phyloP scores from a whole-genome alignment of 1,140 invertebrate genomes.

The Cyphomyrmex costatus region DNA sequence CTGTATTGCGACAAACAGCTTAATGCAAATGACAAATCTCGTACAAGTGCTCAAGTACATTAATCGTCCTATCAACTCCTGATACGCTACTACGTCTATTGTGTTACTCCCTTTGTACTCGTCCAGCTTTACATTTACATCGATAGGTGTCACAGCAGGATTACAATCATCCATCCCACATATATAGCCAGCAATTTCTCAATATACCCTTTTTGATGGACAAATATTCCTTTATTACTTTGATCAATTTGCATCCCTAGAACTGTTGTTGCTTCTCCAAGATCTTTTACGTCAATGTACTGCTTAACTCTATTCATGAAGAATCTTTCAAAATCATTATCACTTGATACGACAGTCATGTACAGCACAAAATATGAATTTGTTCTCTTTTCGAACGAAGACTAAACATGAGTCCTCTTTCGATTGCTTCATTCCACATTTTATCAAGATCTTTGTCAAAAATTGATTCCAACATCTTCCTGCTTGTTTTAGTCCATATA shows the following conservation, averaged over 20 bases:
- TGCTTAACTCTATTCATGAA: background rate
- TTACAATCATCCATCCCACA: constrained; percentile 42
- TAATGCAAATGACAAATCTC: too few relatives aligned
- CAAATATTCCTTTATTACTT: background rate
- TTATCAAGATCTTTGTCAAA: background rate
- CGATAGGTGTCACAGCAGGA: background rate
- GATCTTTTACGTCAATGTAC: background rate
- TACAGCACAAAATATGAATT: background rate
- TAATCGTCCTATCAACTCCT: constrained; percentile 12
- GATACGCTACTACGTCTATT: background rate
- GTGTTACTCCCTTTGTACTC: background rate
- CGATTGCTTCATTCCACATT: background rate
- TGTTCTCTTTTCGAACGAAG: background rate
- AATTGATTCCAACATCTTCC: constrained; percentile 37
- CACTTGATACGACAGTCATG: background rate
- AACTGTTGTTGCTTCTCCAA: constrained; percentile 19
- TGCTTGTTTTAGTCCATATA: constrained; percentile 41
- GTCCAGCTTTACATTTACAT: background rate
- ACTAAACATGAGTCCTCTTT: constrained; percentile 36
- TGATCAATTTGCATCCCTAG: constrained; percentile 25
- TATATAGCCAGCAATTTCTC: background rate
- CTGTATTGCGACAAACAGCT: too few relatives aligned
- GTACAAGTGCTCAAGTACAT: too few relatives aligned
- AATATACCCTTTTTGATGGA: constrained; percentile 13
- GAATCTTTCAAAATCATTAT: background rate